Evolutionary conservation across 2,113 vertebrate species (phyloP), one percentile per base, ranked within the genome.

Genomic region (Laterallus jamaicensis): DNA sequence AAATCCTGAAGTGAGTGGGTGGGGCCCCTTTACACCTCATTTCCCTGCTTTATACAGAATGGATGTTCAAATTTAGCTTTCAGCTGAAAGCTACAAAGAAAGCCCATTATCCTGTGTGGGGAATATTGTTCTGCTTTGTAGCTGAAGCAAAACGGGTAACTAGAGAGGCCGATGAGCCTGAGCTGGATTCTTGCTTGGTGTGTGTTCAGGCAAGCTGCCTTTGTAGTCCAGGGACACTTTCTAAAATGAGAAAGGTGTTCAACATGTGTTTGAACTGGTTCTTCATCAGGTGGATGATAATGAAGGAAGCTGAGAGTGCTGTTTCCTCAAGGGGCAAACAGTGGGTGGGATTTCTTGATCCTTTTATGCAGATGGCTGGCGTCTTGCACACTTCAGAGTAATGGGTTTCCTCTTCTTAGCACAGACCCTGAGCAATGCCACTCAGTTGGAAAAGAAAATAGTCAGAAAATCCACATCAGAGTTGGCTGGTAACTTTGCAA

Each of bases 41-140:
- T 95, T 95, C 86, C 67, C 56, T 64, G 54, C 85, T 92, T 87
- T 91, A 28, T 84, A 42, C 59, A 63, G 89, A 94, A 91, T 83
- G 56, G 75, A 49, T 76, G 84, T 94, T 92, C 89, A 96, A 93
- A 94, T 94, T 85, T 55, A 96, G 62, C 80, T 96, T 78, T 74
- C 82, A 71, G 68, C 93, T 76, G 73, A 84, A 63, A 85, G 64
- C 60, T 39, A 47, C 87, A 93, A 90, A 93, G 78, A 35, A 39
- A 11, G 40, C 7, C 86, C 59, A 74, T 97, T 94, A 86, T 82
- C 92, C 74, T 85, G 28, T 40, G 44, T 0, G 1, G 7, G 55
- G 71, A 67, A 39, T 77, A 85, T 89, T 84, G 83, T 94, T 94
- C 96, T 84, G 82, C 82, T 94, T 69, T 92, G 74, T 76, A 89